Percentiles rank a stretch among this genome's conserved stretches.
These are phyloP conservation scores for Urocynchramus pylzowi DNA, from an alignment of 2,113 vertebrate species.

Conservation along the genomic window DNA sequence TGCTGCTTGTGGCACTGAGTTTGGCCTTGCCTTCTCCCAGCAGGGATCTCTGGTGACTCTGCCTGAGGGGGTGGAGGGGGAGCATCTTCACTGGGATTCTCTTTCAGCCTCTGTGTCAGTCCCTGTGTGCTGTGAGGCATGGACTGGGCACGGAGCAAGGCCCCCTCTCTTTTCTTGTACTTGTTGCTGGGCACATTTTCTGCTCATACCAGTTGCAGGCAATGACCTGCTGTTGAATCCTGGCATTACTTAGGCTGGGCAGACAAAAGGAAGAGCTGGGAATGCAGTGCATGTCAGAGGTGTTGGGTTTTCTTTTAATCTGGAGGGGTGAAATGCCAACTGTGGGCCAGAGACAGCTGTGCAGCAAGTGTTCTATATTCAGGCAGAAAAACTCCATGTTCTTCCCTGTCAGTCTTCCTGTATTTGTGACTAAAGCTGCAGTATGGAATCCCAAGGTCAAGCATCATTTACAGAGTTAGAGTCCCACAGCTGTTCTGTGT, in stretches of 20 bases:
- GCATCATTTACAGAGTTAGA: neutral
- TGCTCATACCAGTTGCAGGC: neutral
- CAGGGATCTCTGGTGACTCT: neutral
- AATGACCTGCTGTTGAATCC: neutral
- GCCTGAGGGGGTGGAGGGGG: rapidly evolving
- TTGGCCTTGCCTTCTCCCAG: neutral
- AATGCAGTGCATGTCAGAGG: neutral
- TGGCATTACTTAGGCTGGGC: neutral
- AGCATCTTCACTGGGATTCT: neutral
- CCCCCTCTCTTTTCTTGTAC: neutral
- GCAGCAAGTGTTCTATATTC: neutral
- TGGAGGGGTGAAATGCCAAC: neutral
- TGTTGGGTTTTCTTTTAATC: neutral
- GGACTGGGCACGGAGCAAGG: rapidly evolving
- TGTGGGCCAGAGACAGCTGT: neutral
- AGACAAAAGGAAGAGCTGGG: neutral
- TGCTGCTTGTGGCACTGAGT: neutral
- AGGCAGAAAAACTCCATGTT: neutral
- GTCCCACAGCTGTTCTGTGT: neutral
- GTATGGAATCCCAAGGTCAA: neutral
- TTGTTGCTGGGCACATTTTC: neutral
- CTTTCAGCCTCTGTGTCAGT: rapidly evolving
- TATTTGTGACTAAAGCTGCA: neutral
- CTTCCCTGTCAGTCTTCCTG: neutral
- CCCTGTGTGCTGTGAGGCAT: neutral